Evolutionary conservation across 2,888 invertebrate genomes (phyloP).

Genomic region (Drosophila greeni): DNA sequence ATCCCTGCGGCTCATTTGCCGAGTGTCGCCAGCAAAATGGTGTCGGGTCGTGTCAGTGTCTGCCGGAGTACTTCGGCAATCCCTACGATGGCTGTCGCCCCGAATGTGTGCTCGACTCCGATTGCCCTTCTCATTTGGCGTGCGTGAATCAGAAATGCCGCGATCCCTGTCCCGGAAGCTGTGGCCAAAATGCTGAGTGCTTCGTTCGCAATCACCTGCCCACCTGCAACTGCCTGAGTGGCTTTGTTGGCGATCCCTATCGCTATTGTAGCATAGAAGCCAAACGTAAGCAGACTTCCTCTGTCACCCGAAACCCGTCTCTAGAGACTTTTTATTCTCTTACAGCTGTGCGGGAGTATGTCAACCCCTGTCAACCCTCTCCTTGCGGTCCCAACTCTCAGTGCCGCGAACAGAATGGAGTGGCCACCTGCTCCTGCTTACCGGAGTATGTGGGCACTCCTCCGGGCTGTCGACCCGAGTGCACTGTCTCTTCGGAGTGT

Average conservation of each 20-base stretch:
- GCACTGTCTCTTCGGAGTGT: constrained; percentile 84
- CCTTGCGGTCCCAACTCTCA: constrained; percentile 90
- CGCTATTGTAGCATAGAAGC: constrained; percentile 81
- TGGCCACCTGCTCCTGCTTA: constrained; percentile 85
- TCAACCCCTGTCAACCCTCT: constrained; percentile 80
- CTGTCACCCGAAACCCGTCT: too few species aligned
- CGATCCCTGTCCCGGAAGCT: constrained; percentile 89
- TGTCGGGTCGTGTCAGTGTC: constrained; percentile 86
- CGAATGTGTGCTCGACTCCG: constrained; percentile 86
- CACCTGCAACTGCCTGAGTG: constrained; percentile 83
- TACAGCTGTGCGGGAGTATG: constrained; percentile 64
- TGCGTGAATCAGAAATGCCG: constrained; percentile 86
- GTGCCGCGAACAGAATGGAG: constrained; percentile 84
- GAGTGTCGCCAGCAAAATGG: constrained; percentile 83
- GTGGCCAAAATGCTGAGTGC: constrained; percentile 86
- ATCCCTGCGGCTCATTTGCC: constrained; percentile 90
- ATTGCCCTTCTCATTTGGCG: constrained; percentile 85
- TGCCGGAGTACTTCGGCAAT: constrained; percentile 86
- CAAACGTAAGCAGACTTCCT: constrained; percentile 79
- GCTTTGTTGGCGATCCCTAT: constrained; percentile 88
- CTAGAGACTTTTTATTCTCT: not conserved
- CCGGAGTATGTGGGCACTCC: constrained; percentile 84
- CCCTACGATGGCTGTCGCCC: constrained; percentile 88
- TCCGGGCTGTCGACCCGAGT: constrained; percentile 86
- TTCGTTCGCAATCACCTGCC: constrained; percentile 86